Conservation (phyloP, 2,888 invertebrate genomes). For the Lithophane socia region DNA sequence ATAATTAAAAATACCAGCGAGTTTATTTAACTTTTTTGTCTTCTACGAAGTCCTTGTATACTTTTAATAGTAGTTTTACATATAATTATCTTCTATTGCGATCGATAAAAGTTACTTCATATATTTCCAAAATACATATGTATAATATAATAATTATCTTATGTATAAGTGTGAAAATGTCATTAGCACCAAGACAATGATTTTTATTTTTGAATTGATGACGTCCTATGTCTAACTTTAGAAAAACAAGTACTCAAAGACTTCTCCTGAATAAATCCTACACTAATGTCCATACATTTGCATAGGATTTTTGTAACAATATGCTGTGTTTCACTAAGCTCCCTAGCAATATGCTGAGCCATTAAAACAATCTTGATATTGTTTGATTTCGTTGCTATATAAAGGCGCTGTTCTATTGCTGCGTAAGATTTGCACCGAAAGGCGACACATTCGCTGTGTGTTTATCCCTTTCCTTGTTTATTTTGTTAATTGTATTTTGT, state of each 20-base stretch:
- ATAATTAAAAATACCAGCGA: neutral
- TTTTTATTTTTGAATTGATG: constrained; percentile 29
- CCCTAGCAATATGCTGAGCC: constrained; percentile 14
- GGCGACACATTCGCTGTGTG: neutral
- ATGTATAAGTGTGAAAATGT: constrained; percentile 28
- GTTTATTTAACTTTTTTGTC: neutral
- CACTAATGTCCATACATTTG: neutral
- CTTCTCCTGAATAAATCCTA: neutral
- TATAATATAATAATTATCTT: neutral
- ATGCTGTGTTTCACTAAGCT: constrained; percentile 9
- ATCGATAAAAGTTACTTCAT: constrained; percentile 6
- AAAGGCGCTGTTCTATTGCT: neutral
- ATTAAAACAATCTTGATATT: neutral
- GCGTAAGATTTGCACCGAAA: neutral
- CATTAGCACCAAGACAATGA: constrained; percentile 42
- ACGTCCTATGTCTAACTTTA: constrained; percentile 2
- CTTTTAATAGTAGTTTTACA: neutral
- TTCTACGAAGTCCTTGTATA: constrained; percentile 1
- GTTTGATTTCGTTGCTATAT: neutral
- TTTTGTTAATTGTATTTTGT: too few species aligned
- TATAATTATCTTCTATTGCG: constrained; percentile 9
- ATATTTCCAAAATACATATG: constrained; percentile 11
- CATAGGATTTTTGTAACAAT: neutral
- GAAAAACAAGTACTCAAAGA: neutral
- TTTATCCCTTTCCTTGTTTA: too few species aligned